Evolutionary conservation across 2,888 invertebrate species (phyloP), one percentile per base, ranked within the genome.

Genomic region (Morpho achilles): DNA sequence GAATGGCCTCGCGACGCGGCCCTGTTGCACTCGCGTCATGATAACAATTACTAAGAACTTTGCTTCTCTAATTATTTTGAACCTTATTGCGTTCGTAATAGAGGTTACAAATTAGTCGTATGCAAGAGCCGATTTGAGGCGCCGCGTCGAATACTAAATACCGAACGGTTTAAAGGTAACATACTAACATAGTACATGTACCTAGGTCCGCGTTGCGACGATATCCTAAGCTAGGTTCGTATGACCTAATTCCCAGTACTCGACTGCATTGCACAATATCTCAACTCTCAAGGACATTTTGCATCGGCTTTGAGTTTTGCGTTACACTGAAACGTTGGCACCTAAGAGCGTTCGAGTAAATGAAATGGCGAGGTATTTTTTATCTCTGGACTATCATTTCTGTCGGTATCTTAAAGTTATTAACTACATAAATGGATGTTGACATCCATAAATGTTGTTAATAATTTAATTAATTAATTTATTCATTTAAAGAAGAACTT

Each of bases 1-100:
- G 69, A 64, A 67, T 66, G 75, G 72, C 76, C 76, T 77, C 79
- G 75, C 65, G 67, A 61, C 68, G 70, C 68, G 69, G 67, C 69
- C 75, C 73, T 72, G 79, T 68, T 70, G 71, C 74, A 71, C 69
- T 77, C 70, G 76, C 80, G 77, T 78, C 80, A 75, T 79, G 84
- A 83, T 84, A 84, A 82, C 80, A 83, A 82, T 82, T 83, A 82
- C 77, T 75, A 73, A 77, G 77, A 77, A 79, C 54, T 77, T 76
- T 72, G 76, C 73, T 74, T 75, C 73, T 69, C 69, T 69, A 71
- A 63, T 60, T 56, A 62, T 53, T 63, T 43, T 62, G 40, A 48
- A 57, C 64, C 55, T 50, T 60, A 58, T 53, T 0, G 7, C 0
- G 1, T 16, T 49, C 7, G 9, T 8, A 49, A 60, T 64, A 67